Percentiles rank a stretch among this genome's conserved stretches.
Conservation (phyloP, 1,140 invertebrate species). For the Popillia japonica region DNA sequence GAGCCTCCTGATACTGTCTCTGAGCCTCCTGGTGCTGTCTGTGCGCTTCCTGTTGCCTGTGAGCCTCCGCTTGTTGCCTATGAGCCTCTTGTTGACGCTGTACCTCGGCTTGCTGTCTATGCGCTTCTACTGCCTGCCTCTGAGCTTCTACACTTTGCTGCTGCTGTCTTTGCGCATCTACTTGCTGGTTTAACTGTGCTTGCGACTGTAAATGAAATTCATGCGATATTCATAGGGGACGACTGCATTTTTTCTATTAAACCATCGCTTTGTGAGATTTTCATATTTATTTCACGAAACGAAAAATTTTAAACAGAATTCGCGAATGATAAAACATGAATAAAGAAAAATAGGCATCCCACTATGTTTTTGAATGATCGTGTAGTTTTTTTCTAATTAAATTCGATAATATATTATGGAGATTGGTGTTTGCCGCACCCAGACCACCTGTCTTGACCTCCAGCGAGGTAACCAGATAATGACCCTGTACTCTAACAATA, state of each 20-base stretch:
- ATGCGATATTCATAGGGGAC: conserved; percentile 20
- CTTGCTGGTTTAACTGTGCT: conserved; percentile 53
- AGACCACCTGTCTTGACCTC: conserved; percentile 55
- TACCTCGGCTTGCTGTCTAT: conserved; percentile 48
- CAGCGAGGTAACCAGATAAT: conserved; percentile 49
- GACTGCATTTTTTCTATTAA: neutral
- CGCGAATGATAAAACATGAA: neutral
- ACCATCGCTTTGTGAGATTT: neutral
- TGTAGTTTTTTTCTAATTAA: conserved; percentile 15
- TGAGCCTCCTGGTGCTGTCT: conserved; percentile 56
- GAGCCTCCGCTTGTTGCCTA: conserved; percentile 45
- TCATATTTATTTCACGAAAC: neutral
- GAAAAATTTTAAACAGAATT: neutral
- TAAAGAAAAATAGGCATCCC: conserved; percentile 9
- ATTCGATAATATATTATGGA: conserved; percentile 34
- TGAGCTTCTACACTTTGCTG: conserved; percentile 59
- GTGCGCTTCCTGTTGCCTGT: conserved; percentile 52
- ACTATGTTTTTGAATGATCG: conserved; percentile 30
- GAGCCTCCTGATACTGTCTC: conserved; percentile 56
- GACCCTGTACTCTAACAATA: conserved; percentile 44
- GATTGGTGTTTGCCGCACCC: conserved; percentile 40
- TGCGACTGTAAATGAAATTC: conserved; percentile 34
- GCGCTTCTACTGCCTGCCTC: conserved; percentile 64
- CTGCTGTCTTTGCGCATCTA: conserved; percentile 60
- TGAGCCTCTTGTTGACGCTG: conserved; percentile 46